A percentile compares a stretch with the other conserved stretches of the same genome.
Evolutionary conservation across 2,888 invertebrate species (phyloP).

Genomic region (Callyntrura sp.): DNA sequence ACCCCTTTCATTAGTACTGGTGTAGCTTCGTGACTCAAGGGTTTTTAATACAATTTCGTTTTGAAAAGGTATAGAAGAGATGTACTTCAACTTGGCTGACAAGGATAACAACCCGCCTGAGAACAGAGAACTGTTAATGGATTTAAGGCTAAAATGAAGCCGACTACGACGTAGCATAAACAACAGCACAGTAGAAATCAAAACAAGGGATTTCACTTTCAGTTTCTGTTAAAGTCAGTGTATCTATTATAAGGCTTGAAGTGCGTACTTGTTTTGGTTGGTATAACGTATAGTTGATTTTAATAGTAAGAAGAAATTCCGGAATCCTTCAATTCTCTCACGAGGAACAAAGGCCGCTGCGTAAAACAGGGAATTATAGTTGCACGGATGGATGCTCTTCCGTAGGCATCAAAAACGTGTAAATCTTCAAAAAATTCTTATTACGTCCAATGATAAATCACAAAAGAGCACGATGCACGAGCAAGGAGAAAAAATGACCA

Average conservation of each 20-base stretch:
- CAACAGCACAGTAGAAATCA: not conserved
- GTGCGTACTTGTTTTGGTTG: no score
- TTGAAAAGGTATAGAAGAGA: not conserved
- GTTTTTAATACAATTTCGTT: not conserved
- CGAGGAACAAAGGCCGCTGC: constrained; percentile 32
- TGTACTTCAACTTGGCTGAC: constrained; percentile 33
- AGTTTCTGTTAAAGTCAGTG: not conserved
- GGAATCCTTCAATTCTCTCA: constrained; percentile 52
- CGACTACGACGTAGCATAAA: not conserved
- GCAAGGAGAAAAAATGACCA: constrained; percentile 16
- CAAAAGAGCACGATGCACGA: not conserved
- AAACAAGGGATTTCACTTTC: constrained; percentile 64
- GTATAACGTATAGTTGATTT: no score
- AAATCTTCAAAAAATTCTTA: not conserved
- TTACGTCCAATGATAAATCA: not conserved
- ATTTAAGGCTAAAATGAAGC: not conserved
- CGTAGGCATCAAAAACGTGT: not conserved
- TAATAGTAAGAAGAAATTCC: constrained; percentile 3
- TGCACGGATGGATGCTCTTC: not conserved
- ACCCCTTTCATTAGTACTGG: constrained; percentile 1
- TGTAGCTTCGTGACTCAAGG: constrained; percentile 1
- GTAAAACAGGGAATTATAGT: constrained; percentile 9
- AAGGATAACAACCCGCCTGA: constrained; percentile 48
- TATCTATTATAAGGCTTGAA: no score
- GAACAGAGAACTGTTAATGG: constrained; percentile 18